These are phyloP conservation scores for Drosophila subsilvestris DNA, from an alignment of 2,888 invertebrate species.

Conservation along the genomic window DNA sequence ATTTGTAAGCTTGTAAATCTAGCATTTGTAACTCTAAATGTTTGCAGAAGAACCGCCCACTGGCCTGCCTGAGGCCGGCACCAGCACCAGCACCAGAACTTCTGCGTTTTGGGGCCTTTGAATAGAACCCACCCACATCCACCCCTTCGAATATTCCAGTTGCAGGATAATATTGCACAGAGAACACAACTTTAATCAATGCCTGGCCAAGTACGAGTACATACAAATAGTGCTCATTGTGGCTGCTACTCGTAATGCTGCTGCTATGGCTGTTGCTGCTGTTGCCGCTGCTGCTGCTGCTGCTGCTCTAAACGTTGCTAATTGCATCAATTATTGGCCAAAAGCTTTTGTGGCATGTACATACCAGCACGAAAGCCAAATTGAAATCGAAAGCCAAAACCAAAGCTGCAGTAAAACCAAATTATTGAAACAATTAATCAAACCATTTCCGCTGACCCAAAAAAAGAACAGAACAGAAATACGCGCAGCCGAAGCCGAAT, in stretches of 20 bases:
- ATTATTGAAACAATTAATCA: conserved; percentile 68
- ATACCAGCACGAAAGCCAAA: conserved; percentile 11
- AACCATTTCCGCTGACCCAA: conserved; percentile 46
- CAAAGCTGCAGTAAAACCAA: conserved; percentile 35
- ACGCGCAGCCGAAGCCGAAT: background rate
- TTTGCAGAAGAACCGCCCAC: conserved; percentile 71
- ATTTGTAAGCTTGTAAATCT: conserved; percentile 45
- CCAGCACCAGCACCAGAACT: conserved; percentile 64
- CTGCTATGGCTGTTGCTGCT: conserved; percentile 3
- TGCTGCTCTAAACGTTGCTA: conserved; percentile 56
- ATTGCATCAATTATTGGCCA: conserved; percentile 63
- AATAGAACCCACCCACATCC: conserved; percentile 34
- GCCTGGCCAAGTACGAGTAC: conserved; percentile 14
- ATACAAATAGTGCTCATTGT: conserved; percentile 5
- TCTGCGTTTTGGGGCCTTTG: conserved; percentile 73
- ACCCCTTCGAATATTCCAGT: background rate
- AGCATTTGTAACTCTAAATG: conserved; percentile 69
- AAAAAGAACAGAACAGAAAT: conserved; percentile 23
- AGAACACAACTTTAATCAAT: conserved; percentile 25
- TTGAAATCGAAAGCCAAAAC: conserved; percentile 25
- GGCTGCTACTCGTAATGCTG: conserved; percentile 17
- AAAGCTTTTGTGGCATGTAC: conserved; percentile 42
- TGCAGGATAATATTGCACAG: conserved; percentile 47
- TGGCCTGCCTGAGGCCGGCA: conserved; percentile 67
- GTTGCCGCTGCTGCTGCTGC: background rate